Percentiles rank a stretch among this genome's conserved stretches.
Evolutionary conservation across 2,797 vertebrate species (phyloP).

Genomic region (Euphonia xanthogaster): DNA sequence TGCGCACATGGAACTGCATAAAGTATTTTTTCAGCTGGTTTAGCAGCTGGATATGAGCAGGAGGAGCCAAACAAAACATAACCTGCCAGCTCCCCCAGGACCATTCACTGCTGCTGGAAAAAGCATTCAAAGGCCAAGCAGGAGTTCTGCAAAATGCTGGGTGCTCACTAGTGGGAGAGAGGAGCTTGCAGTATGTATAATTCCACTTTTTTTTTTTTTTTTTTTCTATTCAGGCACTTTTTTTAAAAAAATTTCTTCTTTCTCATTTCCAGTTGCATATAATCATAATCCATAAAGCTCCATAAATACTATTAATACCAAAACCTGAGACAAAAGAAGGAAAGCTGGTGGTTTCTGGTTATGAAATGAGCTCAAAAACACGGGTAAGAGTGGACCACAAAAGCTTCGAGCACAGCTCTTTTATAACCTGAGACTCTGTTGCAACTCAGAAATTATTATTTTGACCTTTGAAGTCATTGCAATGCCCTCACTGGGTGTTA

Average conservation of each 20-base stretch:
- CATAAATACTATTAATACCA: neutral
- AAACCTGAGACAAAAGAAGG: neutral
- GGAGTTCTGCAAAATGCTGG: neutral
- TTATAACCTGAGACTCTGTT: neutral
- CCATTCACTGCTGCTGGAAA: neutral
- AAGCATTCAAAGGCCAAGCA: neutral
- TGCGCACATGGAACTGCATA: fast-evolving
- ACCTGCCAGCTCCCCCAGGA: neutral
- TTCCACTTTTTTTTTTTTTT: neutral
- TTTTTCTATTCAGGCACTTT: neutral
- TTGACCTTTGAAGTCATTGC: neutral
- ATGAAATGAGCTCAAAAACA: neutral
- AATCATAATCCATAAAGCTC: neutral
- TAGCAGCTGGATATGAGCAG: neutral
- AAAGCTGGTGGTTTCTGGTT: neutral
- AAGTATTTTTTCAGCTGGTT: neutral
- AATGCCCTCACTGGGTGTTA: neutral
- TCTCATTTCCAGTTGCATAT: neutral
- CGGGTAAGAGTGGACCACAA: neutral
- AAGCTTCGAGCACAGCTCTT: neutral
- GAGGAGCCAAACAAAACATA: neutral
- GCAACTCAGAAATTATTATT: neutral
- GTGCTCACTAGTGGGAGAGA: neutral
- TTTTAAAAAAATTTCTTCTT: neutral
- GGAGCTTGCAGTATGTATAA: fast-evolving